Evolutionary conservation across 2,888 invertebrate species (phyloP).

Genomic region (Nephrotoma guestfalica): DNA sequence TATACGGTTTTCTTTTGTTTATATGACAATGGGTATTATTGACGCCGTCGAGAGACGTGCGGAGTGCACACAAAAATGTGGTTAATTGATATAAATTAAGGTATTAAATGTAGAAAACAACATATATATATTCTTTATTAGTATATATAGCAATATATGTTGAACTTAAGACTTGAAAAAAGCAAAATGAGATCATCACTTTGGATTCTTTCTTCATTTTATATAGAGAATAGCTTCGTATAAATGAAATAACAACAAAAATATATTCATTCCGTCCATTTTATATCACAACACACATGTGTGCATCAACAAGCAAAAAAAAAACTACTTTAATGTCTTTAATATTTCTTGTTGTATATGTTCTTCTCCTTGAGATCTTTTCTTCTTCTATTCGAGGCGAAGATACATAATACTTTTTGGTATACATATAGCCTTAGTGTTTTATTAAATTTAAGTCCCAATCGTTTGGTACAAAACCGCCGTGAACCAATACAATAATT

Average conservation of each 20-base stretch:
- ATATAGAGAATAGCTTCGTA: neutral
- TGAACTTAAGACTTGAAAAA: neutral
- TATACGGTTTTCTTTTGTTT: neutral
- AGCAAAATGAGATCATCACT: neutral
- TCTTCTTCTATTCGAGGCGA: neutral
- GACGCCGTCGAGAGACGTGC: neutral
- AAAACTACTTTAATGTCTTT: neutral
- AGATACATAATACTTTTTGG: neutral
- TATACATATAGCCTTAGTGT: neutral
- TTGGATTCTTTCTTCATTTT: neutral
- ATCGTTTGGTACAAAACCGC: neutral
- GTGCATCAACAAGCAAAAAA: neutral
- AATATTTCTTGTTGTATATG: neutral
- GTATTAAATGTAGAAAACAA: constrained; percentile 15
- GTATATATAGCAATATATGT: neutral
- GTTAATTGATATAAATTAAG: constrained; percentile 34
- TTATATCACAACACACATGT: neutral
- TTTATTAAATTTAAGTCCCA: neutral
- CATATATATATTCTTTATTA: neutral
- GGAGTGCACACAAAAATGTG: constrained; percentile 13
- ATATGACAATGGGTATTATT: neutral
- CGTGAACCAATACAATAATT: neutral
- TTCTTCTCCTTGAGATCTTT: neutral
- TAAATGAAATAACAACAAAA: neutral
- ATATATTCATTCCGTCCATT: neutral